A percentile compares a stretch with the other conserved stretches of the same genome.
Evolutionary conservation across 2,888 invertebrate species (phyloP).

Genomic region (Eulithis testata): DNA sequence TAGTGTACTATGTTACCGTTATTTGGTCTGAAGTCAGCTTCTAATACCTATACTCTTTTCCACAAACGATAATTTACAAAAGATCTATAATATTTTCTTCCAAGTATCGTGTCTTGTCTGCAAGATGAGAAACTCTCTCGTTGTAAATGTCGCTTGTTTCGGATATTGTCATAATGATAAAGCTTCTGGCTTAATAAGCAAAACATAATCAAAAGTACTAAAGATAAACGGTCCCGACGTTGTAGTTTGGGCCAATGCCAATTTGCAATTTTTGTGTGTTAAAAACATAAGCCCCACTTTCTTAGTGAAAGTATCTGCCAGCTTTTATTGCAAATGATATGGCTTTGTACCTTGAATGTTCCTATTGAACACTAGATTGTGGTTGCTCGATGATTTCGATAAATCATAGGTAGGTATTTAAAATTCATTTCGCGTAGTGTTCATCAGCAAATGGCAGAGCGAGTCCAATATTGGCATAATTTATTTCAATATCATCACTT

Average conservation of each 20-base stretch:
- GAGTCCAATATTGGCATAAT: neutral
- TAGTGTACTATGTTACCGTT: too few relatives aligned
- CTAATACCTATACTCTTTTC: too few relatives aligned
- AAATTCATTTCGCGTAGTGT: neutral
- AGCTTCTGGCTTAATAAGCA: slow-evolving; percentile 7
- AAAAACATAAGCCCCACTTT: slow-evolving; percentile 29
- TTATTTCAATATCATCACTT: too few relatives aligned
- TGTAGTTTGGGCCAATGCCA: slow-evolving; percentile 26
- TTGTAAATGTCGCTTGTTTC: neutral
- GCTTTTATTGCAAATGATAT: slow-evolving; percentile 9
- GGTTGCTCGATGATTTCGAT: neutral
- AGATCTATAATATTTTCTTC: too few relatives aligned
- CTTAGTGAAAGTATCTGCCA: slow-evolving; percentile 32
- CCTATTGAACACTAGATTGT: neutral
- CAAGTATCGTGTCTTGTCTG: neutral
- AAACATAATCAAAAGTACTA: slow-evolving; percentile 19
- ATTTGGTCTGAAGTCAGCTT: too few relatives aligned
- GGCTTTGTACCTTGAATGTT: neutral
- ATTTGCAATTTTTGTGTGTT: slow-evolving; percentile 22
- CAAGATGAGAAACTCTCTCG: neutral
- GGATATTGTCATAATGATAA: slow-evolving; percentile 1
- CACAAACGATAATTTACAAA: too few relatives aligned
- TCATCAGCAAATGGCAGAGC: neutral
- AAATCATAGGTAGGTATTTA: neutral
- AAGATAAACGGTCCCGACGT: slow-evolving; percentile 26